Evolutionary conservation across 1,140 invertebrate species (phyloP), one percentile per base, ranked within the genome.

Genomic region (Aricia agestis): DNA sequence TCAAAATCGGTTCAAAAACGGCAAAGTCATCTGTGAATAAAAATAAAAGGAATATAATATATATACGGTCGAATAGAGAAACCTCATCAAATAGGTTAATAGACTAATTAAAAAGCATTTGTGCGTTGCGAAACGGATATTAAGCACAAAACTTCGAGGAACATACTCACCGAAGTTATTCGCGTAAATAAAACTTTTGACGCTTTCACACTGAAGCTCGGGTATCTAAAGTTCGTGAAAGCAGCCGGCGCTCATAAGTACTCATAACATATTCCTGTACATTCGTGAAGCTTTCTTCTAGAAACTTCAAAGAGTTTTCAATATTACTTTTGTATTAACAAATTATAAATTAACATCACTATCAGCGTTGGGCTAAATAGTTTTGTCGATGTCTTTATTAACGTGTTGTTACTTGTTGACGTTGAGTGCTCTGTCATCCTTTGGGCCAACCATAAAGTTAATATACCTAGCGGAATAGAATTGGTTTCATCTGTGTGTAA

Each of bases 141-240:
- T 63, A 63, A 63, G 59, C 18, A 63, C 10, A 25, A 25, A 63
- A 25, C 59, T 63, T 63, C 11, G 36, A 52, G 45, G 13, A 11
- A 52, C 45, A 19, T 63, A 63, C 59, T 19, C 19, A 19, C 18
- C 2, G 19, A 63, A 18, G 2, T 63, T 25, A 59, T 59, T 59
- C 58, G 17, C 17, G 58, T n/a, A 63, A 63, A 63, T 63, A 63
- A 63, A 63, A 63, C 19, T 63, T 63, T 25, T 25, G 59, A 25
- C 59, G 18, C 59, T 63, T 63, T 59, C 18, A 63, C 59, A 63
- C 59, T 17, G 59, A 25, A 63, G 59, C 18, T 63, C 19, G 18
- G 59, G 11, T 63, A 63, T 63, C 59, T 63, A 25, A 63, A 63
- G 59, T 63, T 63, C 25, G 59, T 19, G 59, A 63, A 63, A 63